Base-by-base conservation (phyloP, 2,797 vertebrate species). In the Chloroceryle amazona region DNA sequence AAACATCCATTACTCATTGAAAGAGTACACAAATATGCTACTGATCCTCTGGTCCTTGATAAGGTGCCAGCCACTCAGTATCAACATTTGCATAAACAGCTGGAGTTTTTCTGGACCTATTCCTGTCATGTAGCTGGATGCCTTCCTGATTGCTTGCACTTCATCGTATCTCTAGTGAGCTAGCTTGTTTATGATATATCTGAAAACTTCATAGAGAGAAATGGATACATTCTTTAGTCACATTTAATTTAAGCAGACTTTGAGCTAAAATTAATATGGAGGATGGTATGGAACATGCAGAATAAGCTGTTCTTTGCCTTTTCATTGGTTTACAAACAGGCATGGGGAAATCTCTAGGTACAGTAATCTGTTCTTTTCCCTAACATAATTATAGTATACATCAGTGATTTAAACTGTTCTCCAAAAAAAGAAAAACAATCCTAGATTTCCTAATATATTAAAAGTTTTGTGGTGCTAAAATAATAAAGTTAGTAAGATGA, bases 1-100 rank as follows among this genome's bases (percentile, higher is more conserved):
- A 96, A 97, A 95, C 51, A 96, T 72, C 74, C 44, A 91, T 94
- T 96, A 91, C 65, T 37, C 49, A 46, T 83, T 78, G 89, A 79
- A 88, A 89, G 73, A 90, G 47, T 79, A 86, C 41, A 92, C 66
- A 93, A 95, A 95, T 90, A 85, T 94, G 86, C 80, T 65, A 73
- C 84, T 94, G 94, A 95, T 96, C 60, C 52, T 95, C 88, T 91
- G 80, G 73, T 95, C 80, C 89, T 95, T 97, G 93, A 89, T 95
- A 90, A 81, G 67, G 20, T 95, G 94, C 94, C 97, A 97, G 57
- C 44, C 63, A 68, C 88, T 95, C 83, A 68, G 51, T 93, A 67
- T 74, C 66, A 66, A 20, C 9, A 96, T 96, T 96, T 97, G 79
- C 89, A 94, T 96, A 87, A 97, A 91, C 95, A 97, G 96, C 91